phyloP scores from a whole-genome alignment of 2,888 invertebrate species.

The Subacronicta megacephala region DNA sequence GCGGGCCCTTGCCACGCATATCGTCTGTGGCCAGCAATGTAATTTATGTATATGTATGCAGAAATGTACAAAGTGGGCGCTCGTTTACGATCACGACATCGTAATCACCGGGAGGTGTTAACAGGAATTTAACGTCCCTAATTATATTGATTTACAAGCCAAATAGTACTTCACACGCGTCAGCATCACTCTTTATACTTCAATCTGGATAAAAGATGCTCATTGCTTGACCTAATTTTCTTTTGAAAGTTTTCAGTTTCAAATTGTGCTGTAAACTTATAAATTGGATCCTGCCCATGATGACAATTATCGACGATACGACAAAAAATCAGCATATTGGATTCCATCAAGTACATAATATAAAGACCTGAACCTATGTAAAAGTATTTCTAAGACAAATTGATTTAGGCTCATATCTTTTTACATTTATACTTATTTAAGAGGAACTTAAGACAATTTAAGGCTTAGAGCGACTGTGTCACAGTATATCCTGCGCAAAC shows the following conservation, averaged over 20 bases:
- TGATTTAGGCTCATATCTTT: no score
- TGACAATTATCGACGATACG: no score
- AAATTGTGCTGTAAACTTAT: not conserved
- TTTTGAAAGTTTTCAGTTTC: not conserved
- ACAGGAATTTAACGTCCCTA: slow-evolving; percentile 64
- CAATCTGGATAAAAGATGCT: slow-evolving; percentile 13
- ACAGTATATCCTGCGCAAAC: not conserved
- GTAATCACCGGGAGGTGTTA: slow-evolving; percentile 65
- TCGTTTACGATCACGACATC: slow-evolving; percentile 61
- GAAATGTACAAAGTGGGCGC: slow-evolving; percentile 63
- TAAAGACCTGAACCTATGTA: no score
- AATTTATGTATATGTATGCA: slow-evolving; percentile 70
- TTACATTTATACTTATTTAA: no score
- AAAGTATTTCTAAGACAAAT: no score
- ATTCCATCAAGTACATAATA: no score
- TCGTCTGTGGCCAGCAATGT: slow-evolving; percentile 52
- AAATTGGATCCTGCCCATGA: not conserved
- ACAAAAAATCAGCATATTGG: no score
- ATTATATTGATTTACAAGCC: slow-evolving; percentile 71
- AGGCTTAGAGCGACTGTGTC: not conserved
- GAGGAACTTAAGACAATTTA: no score
- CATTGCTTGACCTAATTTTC: not conserved
- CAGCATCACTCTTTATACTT: slow-evolving; percentile 22
- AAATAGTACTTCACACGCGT: slow-evolving; percentile 42
- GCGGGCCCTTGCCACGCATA: slow-evolving; percentile 30